Percentiles rank a stretch among this genome's conserved stretches.
Evolutionary conservation across 2,797 vertebrate species (phyloP).

Genomic region (Xyrichtys novacula): DNA sequence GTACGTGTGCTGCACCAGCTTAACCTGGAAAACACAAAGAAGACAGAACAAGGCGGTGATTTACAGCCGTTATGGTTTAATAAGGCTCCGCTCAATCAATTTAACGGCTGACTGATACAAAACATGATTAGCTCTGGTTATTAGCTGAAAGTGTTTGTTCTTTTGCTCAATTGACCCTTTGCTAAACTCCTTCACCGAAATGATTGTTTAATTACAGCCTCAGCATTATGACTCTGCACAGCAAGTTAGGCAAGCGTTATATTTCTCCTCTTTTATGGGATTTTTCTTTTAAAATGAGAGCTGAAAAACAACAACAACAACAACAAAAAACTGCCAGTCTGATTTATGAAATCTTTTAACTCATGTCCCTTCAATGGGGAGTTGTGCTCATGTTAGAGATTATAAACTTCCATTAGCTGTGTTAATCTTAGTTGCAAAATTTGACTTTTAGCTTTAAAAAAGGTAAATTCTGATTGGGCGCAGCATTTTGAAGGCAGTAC

Average conservation of each 20-base stretch:
- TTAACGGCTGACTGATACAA: neutral
- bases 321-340: neutral
- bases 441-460: no score
- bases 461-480: neutral
- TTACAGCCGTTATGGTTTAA: neutral
- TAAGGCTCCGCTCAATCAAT: neutral
- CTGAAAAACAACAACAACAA: neutral
- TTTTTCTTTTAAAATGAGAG: neutral
- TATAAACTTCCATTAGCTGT: neutral
- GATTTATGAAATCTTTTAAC: no score
- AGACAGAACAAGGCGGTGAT: neutral
- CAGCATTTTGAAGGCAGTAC: neutral
- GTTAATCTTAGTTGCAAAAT: neutral
- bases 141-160: neutral
- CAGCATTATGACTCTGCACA: neutral
- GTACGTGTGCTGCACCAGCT: constrained; percentile 98
- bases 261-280: neutral
- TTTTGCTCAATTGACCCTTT: neutral
- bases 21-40: constrained; percentile 86
- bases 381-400: neutral
- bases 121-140: neutral
- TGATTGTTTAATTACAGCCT: neutral
- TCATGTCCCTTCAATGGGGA: no score
- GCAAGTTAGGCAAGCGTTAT: neutral
- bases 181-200: neutral